Evolutionary conservation across 2,113 vertebrate species (phyloP), one percentile per base, ranked within the genome.

Genomic region (Tricholaema leucomelas): DNA sequence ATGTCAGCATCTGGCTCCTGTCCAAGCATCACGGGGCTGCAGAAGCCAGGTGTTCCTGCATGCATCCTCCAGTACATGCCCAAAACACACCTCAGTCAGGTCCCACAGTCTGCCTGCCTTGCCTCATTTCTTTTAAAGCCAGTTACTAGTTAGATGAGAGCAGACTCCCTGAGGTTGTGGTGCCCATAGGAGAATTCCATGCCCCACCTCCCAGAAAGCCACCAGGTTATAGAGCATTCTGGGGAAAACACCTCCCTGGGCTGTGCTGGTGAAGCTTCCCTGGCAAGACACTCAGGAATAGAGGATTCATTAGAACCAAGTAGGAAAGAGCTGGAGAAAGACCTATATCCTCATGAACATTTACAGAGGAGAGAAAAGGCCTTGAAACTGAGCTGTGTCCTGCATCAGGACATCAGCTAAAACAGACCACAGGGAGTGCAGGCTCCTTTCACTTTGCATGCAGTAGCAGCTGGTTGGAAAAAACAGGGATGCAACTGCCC

Each of bases 51-150:
- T 20, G 38, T 36, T 76, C 23, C 69, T 59, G 55, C 44, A 16
- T 4, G 15, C 19, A 23, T 42, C 18, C 15, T 77, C 44, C 2
- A 84, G 58, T 50, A 88, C 81, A 60, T 23, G 77, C 52, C 65
- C 81, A 31, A 77, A 91, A 78, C 56, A 33, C 4, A 2, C 10
- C 40, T 63, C 0, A 0, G 0, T 63, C 46, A 56, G 15, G 20
- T 80, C 59, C 60, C 72, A 54, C 50, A 24, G 38, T 27, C 25
- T 69, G 44, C 59, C 23, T 56, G 15, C 38, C 48, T 35, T 66
- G 35, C 33, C 10, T 23, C 44, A 35, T 77, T 77, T 83, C 35
- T 77, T 83, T 59, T 48, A 59, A 85, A 91, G 81, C 4, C 71
- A 67, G 48, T 35, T 48, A 55, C 25, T 64, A 33, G 38, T 15